These are phyloP conservation scores for Actinia tenebrosa DNA, from an alignment of 64 coral and sea anemone species.

Conservation along the genomic window DNA sequence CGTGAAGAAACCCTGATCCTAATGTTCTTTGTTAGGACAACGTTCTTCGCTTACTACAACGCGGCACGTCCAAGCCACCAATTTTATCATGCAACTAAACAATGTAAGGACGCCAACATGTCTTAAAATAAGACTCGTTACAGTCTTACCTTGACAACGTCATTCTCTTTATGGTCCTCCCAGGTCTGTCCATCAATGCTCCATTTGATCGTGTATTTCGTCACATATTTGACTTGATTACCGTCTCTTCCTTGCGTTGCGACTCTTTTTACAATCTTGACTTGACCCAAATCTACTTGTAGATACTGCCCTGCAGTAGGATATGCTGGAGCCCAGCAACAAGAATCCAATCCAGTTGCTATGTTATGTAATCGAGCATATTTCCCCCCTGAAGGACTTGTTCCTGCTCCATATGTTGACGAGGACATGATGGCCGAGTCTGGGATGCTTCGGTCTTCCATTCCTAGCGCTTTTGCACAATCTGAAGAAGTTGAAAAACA, in stretches of 20 bases:
- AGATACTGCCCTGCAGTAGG: background rate
- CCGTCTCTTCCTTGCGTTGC: background rate
- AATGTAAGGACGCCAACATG: too few relatives aligned
- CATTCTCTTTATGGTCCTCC: constrained; percentile 3
- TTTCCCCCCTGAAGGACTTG: background rate
- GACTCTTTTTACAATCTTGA: background rate
- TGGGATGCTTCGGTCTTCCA: background rate
- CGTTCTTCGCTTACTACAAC: too few relatives aligned
- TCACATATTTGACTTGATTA: background rate
- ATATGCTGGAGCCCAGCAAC: background rate
- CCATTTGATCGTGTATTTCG: background rate
- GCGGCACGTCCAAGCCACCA: too few relatives aligned
- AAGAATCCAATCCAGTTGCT: background rate
- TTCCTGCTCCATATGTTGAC: background rate
- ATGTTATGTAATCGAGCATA: background rate
- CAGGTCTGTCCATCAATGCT: background rate
- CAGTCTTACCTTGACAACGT: background rate
- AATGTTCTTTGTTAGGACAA: too few relatives aligned
- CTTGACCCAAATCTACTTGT: background rate
- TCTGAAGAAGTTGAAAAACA: background rate
- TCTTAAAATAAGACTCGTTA: too few relatives aligned
- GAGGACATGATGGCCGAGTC: background rate
- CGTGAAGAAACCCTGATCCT: too few relatives aligned
- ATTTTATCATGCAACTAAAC: too few relatives aligned
- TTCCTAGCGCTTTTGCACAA: background rate